Conservation (phyloP, 2,113 vertebrate genomes). For the Opisthocomus hoazin region DNA sequence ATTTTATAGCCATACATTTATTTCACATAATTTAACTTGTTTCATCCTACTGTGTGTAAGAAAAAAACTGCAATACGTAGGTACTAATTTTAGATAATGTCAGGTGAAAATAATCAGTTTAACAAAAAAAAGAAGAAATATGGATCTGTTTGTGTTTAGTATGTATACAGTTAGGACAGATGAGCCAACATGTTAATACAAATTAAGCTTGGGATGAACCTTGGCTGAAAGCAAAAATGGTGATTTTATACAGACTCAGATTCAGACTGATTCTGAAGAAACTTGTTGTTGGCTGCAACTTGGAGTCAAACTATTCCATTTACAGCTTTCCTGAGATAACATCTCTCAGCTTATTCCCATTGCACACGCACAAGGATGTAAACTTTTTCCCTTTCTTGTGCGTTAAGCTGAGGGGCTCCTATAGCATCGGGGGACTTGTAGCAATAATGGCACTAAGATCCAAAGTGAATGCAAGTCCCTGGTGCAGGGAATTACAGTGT, state of each 20-base stretch:
- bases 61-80: background rate
- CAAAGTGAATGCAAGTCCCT: background rate
- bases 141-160: background rate
- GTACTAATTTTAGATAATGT: background rate
- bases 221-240: background rate
- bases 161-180: background rate
- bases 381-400: background rate
- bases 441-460: background rate
- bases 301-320: background rate
- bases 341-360: background rate
- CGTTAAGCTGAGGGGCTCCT: background rate
- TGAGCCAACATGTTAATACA: background rate
- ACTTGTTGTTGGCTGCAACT: background rate
- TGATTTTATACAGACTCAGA: background rate
- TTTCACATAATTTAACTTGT: slow-evolving; percentile 5
- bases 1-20: slow-evolving; percentile 42
- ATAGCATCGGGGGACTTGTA: background rate
- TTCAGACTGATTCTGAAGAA: background rate
- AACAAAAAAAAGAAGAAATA: background rate
- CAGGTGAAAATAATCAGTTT: background rate
- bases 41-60: background rate
- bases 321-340: background rate
- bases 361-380: accelerated
- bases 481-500: too few species aligned
- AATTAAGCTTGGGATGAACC: background rate